phyloP scores from a whole-genome alignment of 1,140 invertebrate species.

The Hylyphantes graminicola region DNA sequence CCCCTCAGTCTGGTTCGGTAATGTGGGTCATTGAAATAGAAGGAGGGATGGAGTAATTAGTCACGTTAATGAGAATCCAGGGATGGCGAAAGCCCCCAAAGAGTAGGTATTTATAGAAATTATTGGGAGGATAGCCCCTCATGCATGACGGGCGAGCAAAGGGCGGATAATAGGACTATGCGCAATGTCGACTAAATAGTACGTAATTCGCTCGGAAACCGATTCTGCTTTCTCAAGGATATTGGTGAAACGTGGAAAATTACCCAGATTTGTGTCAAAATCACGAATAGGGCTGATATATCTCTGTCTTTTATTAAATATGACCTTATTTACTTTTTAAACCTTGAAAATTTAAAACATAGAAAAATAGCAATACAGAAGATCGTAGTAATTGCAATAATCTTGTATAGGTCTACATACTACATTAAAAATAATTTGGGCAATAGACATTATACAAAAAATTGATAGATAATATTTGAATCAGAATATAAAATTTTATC shows the following conservation, averaged over 20 bases:
- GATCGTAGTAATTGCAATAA: no score
- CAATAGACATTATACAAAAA: no score
- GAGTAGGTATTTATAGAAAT: conserved; percentile 26
- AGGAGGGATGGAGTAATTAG: conserved; percentile 35
- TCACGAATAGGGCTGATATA: no score
- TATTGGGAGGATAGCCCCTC: conserved; percentile 6
- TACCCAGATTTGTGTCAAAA: no score
- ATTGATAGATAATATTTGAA: no score
- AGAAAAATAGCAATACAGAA: no score
- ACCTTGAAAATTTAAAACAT: no score
- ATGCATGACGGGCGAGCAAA: conserved; percentile 10
- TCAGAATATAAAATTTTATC: no score
- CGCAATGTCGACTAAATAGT: conserved; percentile 11
- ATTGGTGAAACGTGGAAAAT: neutral
- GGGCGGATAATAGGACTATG: conserved; percentile 18
- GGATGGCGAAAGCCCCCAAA: conserved; percentile 13
- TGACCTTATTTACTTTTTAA: no score
- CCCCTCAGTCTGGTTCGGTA: neutral
- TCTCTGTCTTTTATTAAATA: no score
- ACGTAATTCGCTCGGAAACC: neutral
- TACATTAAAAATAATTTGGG: no score
- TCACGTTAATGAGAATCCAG: conserved; percentile 24
- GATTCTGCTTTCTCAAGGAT: neutral
- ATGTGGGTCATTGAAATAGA: conserved; percentile 44
- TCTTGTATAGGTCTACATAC: no score